Evolutionary conservation across 2,113 vertebrate genomes (phyloP).

Genomic region (Rhinoderma darwinii): DNA sequence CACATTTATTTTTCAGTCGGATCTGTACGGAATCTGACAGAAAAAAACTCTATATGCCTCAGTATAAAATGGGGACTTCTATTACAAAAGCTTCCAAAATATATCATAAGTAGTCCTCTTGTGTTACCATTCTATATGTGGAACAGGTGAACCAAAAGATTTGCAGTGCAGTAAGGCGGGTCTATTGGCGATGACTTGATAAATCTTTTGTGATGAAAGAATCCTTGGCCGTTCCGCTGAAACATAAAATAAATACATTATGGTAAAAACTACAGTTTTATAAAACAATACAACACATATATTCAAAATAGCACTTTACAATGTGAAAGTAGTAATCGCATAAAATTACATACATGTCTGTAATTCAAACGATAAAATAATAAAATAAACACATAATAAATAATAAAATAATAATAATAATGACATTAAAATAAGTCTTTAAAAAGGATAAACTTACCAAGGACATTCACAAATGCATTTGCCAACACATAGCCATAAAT

Average conservation of each 20-base stretch:
- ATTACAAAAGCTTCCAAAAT: neutral
- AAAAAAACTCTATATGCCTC: neutral
- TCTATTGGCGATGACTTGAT: conserved; percentile 88
- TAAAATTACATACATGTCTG: neutral
- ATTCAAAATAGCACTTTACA: neutral
- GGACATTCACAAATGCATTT: conserved; percentile 95
- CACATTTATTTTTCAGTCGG: too few relatives aligned
- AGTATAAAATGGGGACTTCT: neutral
- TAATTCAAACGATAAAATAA: neutral
- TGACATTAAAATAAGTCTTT: neutral
- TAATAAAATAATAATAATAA: neutral
- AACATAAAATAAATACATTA: conserved; percentile 63
- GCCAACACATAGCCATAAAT: conserved; percentile 90
- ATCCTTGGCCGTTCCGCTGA: conserved; percentile 92
- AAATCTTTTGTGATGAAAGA: conserved; percentile 84
- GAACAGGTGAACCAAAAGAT: conserved; percentile 92
- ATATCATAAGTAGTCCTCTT: neutral
- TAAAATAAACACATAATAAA: neutral
- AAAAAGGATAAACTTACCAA: conserved; percentile 80
- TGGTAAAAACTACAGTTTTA: neutral
- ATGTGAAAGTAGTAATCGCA: neutral
- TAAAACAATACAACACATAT: neutral
- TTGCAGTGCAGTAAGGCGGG: conserved; percentile 84
- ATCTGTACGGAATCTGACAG: too few relatives aligned
- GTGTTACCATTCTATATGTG: conserved; percentile 88